Conservation (phyloP, 1,140 invertebrate species). For the Ridgeia piscesae region DNA sequence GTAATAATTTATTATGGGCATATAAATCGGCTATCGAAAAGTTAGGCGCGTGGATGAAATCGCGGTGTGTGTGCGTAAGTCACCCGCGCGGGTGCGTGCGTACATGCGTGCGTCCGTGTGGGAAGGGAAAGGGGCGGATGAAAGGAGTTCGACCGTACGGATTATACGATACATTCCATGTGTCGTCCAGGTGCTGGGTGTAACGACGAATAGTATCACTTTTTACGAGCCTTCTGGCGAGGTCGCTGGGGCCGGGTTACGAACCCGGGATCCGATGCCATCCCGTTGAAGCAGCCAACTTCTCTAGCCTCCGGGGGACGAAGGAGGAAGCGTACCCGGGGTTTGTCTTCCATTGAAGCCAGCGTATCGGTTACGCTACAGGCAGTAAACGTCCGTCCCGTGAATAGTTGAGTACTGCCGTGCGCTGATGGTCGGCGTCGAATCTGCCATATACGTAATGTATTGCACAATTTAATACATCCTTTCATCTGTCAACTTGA, state of each 20-base stretch:
- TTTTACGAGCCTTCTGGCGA: background rate
- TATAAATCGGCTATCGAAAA: no score
- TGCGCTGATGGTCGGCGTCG: background rate
- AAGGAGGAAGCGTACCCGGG: background rate
- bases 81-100: background rate
- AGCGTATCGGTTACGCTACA: background rate
- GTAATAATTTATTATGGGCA: no score
- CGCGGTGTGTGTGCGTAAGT: background rate
- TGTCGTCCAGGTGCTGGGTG: background rate
- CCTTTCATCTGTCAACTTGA: background rate
- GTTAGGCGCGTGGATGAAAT: no score
- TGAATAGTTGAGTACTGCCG: background rate
- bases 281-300: background rate
- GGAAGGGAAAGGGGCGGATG: background rate
- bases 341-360: background rate
- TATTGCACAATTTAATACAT: background rate
- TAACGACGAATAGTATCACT: background rate
- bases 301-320: background rate
- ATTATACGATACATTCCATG: background rate
- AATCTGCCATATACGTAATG: background rate
- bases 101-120: background rate
- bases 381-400: background rate
- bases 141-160: background rate
- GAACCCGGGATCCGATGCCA: background rate
- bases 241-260: background rate